Base-by-base conservation (phyloP, 2,113 vertebrate genomes). In the Corythoichthys intestinalis region DNA sequence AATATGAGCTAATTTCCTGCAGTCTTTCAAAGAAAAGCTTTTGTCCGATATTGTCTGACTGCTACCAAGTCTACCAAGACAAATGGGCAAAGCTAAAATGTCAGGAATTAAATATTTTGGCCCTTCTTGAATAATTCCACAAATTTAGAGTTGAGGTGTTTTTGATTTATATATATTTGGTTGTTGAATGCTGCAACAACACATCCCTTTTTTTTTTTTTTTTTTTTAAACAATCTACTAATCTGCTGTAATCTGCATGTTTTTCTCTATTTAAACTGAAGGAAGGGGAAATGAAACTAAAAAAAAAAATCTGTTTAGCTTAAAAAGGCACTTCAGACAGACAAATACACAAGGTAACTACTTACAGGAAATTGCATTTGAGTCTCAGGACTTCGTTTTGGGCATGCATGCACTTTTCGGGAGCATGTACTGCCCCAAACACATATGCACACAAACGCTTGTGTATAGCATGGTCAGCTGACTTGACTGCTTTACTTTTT, bases 361-460 rank as follows among this genome's bases (percentile, higher is more conserved):
- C 20, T 46, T 58, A 17, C 44, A 66, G 41, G 46, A 69, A 70
- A 58, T 66, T 9, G 48, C 20, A 8, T 60, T 44, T 34, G 28
- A 17, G 37, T n/a, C 59, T 41, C 39, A 0, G 54, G 34, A 48
- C 17, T 39, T 6, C 13, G n/a, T 35, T 35, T 49, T 37, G 37
- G 28, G 37, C 47, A 14, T 57, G 2, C 6, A 15, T 35, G 14
- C 7, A 48, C 34, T 58, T 53, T 52, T 20, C 11, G 39, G 59
- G 44, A 57, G 3, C 14, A 4, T 15, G 49, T 28, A 44, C 6
- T 7, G 6, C 6, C 41, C 6, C 41, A 44, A 5, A 44, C 41
- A 44, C 1, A 54, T 54, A 56, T 7, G 57, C 13, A 28, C 20
- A 56, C 20, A 62, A 20, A 64, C 20, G 14, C 13, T 69, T 65